Percentiles rank a stretch among this genome's conserved stretches.
Conservation (phyloP, 2,113 vertebrate genomes). For the Manacus vitellinus region DNA sequence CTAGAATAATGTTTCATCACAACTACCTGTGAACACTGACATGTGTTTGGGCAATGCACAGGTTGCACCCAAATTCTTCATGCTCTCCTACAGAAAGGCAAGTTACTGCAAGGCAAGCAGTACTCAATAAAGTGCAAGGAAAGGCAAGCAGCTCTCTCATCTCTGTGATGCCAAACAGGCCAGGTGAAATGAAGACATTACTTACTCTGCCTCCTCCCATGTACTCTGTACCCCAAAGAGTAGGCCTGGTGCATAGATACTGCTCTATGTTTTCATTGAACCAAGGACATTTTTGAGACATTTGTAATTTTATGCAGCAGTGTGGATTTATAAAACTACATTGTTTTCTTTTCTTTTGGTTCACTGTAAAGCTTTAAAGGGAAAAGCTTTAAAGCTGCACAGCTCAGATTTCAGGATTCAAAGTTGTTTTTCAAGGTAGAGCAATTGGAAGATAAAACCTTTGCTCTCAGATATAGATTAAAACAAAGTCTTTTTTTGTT, state of each 20-base stretch:
- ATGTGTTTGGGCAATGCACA: not conserved
- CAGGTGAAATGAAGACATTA: not conserved
- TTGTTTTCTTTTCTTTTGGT: not conserved
- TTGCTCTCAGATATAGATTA: not conserved
- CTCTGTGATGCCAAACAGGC: not conserved
- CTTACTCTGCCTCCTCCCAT: not conserved
- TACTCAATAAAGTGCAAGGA: not conserved
- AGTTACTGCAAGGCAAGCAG: not conserved
- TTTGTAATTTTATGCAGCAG: not conserved
- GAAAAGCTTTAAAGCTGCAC: not conserved
- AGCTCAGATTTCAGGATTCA: not conserved
- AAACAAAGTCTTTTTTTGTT: slow-evolving; percentile 19
- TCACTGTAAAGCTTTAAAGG: not conserved
- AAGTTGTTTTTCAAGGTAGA: not conserved
- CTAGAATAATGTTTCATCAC: not conserved
- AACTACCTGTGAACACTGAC: not conserved
- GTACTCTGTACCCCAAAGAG: not conserved
- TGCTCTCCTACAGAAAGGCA: not conserved
- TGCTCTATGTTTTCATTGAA: not conserved
- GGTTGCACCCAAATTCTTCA: not conserved
- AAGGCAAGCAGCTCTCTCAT: not conserved
- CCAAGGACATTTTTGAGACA: not conserved
- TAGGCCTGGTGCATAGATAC: not conserved
- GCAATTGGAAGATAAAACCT: not conserved
- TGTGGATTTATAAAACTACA: not conserved